Evolutionary conservation across 2,113 vertebrate species (phyloP).

Genomic region (Dipodomys stephensi): DNA sequence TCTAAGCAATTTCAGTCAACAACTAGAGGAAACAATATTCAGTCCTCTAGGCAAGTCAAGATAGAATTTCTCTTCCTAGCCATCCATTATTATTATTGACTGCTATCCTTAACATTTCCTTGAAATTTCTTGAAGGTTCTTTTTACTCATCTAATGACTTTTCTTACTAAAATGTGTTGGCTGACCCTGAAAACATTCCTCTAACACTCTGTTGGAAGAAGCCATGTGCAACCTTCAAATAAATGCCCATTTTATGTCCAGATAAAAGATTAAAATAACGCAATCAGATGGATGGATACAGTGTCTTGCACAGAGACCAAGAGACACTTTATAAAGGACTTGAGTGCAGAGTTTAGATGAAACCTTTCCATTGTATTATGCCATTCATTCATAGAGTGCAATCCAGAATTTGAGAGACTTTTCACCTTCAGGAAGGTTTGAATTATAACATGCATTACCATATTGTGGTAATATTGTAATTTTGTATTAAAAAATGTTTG

Average conservation of each 20-base stretch:
- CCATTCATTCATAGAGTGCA: fast-evolving
- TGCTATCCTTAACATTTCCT: not conserved
- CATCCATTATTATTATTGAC: conserved; percentile 30
- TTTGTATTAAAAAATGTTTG: not conserved
- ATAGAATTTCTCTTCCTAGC: not conserved
- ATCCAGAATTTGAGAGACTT: not conserved
- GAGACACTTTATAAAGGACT: not conserved
- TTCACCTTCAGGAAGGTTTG: not conserved
- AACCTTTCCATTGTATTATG: not conserved
- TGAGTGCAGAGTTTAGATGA: not conserved
- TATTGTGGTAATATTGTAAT: not conserved
- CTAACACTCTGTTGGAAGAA: not conserved
- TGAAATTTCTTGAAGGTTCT: conserved; percentile 9
- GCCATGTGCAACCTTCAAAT: not conserved
- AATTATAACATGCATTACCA: not conserved
- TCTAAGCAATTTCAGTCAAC: not conserved
- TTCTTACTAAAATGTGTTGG: not conserved
- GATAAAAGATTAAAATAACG: not conserved
- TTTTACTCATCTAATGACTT: not conserved
- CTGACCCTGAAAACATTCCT: not conserved
- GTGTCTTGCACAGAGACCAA: not conserved
- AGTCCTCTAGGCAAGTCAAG: not conserved
- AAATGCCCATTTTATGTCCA: not conserved
- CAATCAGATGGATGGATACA: not conserved
- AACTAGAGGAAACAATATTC: not conserved